phyloP scores from a whole-genome alignment of 2,113 vertebrate genomes.

The Protobothrops flavoviridis region DNA sequence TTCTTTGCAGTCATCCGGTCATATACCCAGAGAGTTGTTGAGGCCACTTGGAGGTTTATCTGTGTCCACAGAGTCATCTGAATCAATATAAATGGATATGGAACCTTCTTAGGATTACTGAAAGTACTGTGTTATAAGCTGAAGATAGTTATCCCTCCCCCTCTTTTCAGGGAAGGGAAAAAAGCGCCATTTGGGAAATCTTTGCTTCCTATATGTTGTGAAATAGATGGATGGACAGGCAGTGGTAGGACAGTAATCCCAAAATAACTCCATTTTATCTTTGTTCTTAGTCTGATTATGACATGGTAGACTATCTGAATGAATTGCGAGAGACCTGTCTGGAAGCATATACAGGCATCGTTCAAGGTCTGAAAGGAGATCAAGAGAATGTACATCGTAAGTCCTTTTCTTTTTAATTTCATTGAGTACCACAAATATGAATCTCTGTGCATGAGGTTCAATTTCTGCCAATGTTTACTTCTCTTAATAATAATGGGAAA shows the following conservation, averaged over 20 bases:
- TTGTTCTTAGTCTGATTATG: slow-evolving; percentile 87
- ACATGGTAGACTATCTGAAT: slow-evolving; percentile 99
- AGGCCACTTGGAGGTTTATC: background rate
- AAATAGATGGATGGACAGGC: background rate
- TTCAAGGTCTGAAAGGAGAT: slow-evolving; percentile 97
- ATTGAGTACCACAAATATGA: background rate
- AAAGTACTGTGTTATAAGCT: background rate
- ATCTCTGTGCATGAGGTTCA: background rate
- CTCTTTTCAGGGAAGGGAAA: accelerated
- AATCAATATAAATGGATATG: background rate
- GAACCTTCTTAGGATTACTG: background rate
- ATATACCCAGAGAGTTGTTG: background rate
- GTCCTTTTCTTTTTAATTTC: slow-evolving; percentile 53
- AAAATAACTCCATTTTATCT: accelerated
- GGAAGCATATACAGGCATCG: slow-evolving; percentile 96
- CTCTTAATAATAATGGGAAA: background rate
- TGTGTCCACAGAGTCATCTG: background rate
- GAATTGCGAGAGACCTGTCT: slow-evolving; percentile 94
- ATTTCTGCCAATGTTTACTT: background rate
- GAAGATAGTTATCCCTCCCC: background rate
- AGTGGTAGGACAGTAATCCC: background rate
- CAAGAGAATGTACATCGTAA: slow-evolving; percentile 99
- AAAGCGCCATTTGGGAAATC: background rate
- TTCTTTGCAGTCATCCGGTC: background rate
- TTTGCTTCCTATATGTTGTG: background rate